These are phyloP conservation scores for Archilochus colubris DNA, from an alignment of 2,113 vertebrate species.

Conservation along the genomic window DNA sequence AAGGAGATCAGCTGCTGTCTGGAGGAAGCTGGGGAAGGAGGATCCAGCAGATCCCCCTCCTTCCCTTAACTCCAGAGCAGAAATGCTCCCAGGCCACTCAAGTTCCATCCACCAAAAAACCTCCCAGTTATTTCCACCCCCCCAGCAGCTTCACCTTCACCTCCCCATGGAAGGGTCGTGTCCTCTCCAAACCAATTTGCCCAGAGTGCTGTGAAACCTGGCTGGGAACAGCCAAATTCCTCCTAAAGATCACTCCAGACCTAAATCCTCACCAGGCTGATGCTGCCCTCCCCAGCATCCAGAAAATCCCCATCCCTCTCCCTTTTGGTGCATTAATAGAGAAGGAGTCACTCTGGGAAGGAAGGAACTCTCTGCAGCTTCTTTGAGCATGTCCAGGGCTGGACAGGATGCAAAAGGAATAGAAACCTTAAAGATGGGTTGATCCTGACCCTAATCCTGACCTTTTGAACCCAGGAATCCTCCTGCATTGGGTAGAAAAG, in stretches of 20 bases:
- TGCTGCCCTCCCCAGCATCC: not conserved
- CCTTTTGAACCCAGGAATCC: not conserved
- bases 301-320: not conserved
- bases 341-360: too few species aligned
- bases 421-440: not conserved
- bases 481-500: not conserved
- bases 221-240: not conserved
- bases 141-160: not conserved
- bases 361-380: too few species aligned
- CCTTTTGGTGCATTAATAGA: not conserved
- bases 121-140: not conserved
- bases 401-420: not conserved
- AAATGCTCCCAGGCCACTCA: not conserved
- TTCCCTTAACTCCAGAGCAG: not conserved
- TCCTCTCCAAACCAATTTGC: not conserved
- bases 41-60: not conserved
- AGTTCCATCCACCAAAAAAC: not conserved
- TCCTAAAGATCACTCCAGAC: not conserved
- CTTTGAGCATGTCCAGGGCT: not conserved
- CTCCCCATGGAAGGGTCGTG: not conserved
- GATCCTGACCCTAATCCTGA: not conserved
- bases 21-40: not conserved
- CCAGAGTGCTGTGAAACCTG: not conserved
- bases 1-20: not conserved
- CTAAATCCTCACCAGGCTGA: accelerated